A percentile compares a stretch with the other conserved stretches of the same genome.
These are phyloP conservation scores for Philereme vetulata DNA, from an alignment of 2,888 invertebrate species.

Conservation along the genomic window DNA sequence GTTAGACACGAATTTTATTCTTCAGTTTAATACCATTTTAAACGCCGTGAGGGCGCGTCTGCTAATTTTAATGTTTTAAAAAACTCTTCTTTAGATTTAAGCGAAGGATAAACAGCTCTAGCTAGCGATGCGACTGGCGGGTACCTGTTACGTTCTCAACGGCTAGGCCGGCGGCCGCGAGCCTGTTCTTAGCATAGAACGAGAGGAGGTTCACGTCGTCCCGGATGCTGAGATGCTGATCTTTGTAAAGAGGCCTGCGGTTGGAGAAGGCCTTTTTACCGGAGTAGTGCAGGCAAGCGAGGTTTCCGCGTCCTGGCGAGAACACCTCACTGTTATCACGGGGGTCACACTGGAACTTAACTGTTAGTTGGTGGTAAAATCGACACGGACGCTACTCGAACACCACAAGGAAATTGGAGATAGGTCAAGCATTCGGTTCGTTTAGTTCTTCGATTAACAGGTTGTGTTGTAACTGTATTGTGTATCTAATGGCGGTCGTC, in stretches of 20 bases:
- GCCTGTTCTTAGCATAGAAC: conserved; percentile 92
- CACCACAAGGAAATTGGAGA: conserved; percentile 37
- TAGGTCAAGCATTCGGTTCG: conserved; percentile 39
- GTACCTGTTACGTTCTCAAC: conserved; percentile 80
- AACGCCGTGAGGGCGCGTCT: conserved; percentile 54
- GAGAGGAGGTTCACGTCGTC: conserved; percentile 94
- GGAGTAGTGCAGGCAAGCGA: conserved; percentile 93
- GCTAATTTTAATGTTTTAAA: conserved; percentile 60
- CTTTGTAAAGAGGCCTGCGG: conserved; percentile 88
- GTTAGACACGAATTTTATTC: conserved; percentile 80
- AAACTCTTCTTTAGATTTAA: conserved; percentile 66
- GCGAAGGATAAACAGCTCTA: conserved; percentile 73
- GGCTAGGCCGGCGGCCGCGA: conserved; percentile 84
- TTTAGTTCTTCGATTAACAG: conserved; percentile 45
- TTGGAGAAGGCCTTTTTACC: conserved; percentile 91
- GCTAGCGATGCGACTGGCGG: conserved; percentile 65
- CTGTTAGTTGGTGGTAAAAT: conserved; percentile 64
- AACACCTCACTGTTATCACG: conserved; percentile 75
- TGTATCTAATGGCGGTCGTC: conserved; percentile 33
- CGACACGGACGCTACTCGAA: conserved; percentile 37
- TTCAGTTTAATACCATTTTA: conserved; percentile 58
- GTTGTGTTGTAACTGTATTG: conserved; percentile 38
- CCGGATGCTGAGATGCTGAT: conserved; percentile 87
- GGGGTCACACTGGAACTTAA: conserved; percentile 67
- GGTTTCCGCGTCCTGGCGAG: conserved; percentile 90